Evolutionary conservation across 2,113 vertebrate genomes (phyloP).

Genomic region (Hippocampus abdominalis): DNA sequence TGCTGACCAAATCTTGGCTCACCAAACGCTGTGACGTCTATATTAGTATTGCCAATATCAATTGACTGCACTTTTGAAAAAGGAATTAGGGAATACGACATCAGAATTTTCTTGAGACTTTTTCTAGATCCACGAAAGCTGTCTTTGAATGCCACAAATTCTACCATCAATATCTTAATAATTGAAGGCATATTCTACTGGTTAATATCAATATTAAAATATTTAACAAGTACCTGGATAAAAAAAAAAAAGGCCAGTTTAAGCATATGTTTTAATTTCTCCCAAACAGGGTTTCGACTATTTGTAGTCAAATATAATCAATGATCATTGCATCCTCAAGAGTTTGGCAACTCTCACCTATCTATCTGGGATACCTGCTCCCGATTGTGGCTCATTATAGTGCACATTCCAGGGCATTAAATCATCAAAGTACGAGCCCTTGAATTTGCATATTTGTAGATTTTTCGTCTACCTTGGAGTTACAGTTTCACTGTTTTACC

Average conservation of each 20-base stretch:
- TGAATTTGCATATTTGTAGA: too few species aligned
- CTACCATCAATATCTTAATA: background rate
- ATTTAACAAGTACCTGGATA: background rate
- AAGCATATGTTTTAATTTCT: background rate
- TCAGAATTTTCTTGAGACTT: background rate
- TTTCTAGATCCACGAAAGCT: background rate
- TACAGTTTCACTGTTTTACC: background rate
- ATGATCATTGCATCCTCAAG: too few species aligned
- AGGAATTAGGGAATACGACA: background rate
- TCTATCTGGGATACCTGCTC: too few species aligned
- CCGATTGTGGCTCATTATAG: too few species aligned
- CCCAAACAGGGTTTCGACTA: background rate
- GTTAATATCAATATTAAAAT: background rate
- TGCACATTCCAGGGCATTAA: too few species aligned
- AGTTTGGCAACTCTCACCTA: too few species aligned
- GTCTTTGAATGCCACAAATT: background rate
- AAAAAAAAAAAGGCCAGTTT: background rate
- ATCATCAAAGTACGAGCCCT: too few species aligned
- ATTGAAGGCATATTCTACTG: background rate
- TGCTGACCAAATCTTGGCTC: slow-evolving; percentile 43
- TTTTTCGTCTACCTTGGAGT: background rate
- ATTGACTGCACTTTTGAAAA: background rate
- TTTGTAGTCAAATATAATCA: background rate
- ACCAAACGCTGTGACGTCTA: background rate
- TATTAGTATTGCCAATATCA: background rate